Evolutionary conservation across 2,888 invertebrate genomes (phyloP), one percentile per base, ranked within the genome.

Genomic region (Chloromyia formosa): DNA sequence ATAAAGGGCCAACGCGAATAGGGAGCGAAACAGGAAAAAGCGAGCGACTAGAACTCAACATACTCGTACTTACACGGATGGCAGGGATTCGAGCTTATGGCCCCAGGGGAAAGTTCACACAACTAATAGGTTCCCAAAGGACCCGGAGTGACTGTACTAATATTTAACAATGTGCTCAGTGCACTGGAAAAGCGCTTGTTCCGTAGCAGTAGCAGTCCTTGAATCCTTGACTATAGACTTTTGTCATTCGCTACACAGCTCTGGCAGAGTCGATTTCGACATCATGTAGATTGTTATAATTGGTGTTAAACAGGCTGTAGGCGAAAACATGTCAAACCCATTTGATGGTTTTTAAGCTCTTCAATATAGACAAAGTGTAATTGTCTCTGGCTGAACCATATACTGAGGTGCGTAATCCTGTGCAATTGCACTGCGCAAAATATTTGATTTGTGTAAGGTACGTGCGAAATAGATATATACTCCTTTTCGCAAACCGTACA

Each of bases 71-170:
- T 10, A 49, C 49, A 49, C 3, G 10, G 16, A 49, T 49, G 16
- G 16, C 12, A 49, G 49, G 49, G 35, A 35, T 40, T 18, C 35
- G 3, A 23, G 62, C 35, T 62, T 40, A n/a, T 62, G 62, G 62
- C 62, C 62, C 14, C 40, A 1, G 27, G 62, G 62, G 62, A 40
- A 62, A 62, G 40, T 62, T 62, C 40, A 62, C 27, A 40, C 62
- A 62, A 40, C 62, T 62, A 62, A 62, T 62, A 23, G 23, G 62
- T 62, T 40, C 62, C 40, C 62, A 16, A 9, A 35, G 62, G 62
- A 62, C 23, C 62, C 1, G 14, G 40, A 62, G 62, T 62, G 40
- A 10, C 62, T 40, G 40, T 23, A 16, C 62, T 27, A 61, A 27
- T 16, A 62, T 23, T 62, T 40, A 35, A 35, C 62, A 62, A 62